Base-by-base conservation (phyloP, 1,140 invertebrate species). In the Sycophila sp. region DNA sequence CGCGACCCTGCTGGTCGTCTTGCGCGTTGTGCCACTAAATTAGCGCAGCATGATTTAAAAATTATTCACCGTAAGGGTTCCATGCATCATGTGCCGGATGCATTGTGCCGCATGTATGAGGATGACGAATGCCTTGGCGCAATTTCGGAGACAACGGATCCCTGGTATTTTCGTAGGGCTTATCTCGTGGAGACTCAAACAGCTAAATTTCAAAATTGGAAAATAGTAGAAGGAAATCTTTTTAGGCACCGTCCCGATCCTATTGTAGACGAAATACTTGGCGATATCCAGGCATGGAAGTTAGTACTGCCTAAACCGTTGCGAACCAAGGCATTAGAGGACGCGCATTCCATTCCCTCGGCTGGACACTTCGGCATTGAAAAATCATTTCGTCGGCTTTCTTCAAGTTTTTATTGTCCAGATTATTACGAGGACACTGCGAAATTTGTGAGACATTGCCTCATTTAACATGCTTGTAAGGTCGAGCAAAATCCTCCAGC, bases 21-120 rank as follows among this genome's bases (percentile, higher is more conserved):
- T 1, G 76, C 77, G 2, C 13, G 76, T 42, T 81, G 74, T 75
- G 66, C 74, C 8, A 51, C 78, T 2, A 30, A 60, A 17, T 13
- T 69, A 11, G 17, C 30, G 7, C 22, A 36, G 17, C 60, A 38
- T n/a, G 19, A 69, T 15, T 69, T 45, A 4, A 30, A 32, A n/a
- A 60, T 73, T 19, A 6, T 13, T 4, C 55, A 73, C 38, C 40
- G 66, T 0, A 65, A 60, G 26, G 71, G 71, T 7, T 26, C 49
- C 2, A 10, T 8, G 4, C 6, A 59, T 24, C 5, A 36, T 0
- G 55, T 68, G 0, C 55, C 72, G 0, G 67, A 69, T 26, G 62
- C 72, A 1, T 17, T 69, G 11, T 69, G 53, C 0, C 42, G 62
- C 4, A 58, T 64, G 40, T 15, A 58, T 17, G 65, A 69, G 17